Evolutionary conservation across 2,888 invertebrate species (phyloP).

Genomic region (Agonopterix arenella): DNA sequence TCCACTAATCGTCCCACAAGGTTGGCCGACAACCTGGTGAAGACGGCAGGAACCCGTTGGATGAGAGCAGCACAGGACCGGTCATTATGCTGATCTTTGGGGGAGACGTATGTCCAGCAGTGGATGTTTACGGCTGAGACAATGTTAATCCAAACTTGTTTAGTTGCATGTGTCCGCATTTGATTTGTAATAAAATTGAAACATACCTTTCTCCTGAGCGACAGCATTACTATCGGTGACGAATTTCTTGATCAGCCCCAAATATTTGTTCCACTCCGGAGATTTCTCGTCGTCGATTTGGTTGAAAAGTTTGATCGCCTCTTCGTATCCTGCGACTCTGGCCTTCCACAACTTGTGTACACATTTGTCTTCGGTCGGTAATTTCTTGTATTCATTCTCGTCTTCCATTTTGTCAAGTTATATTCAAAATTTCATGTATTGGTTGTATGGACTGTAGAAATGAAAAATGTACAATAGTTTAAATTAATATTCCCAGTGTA

Average conservation of each 20-base stretch:
- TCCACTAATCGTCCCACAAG: no score
- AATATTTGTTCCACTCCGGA: slow-evolving; percentile 94
- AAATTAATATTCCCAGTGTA: not conserved
- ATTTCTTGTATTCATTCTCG: slow-evolving; percentile 91
- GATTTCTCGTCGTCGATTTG: slow-evolving; percentile 95
- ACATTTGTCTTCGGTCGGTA: slow-evolving; percentile 93
- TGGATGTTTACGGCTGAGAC: not conserved
- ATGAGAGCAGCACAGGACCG: no score
- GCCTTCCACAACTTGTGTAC: slow-evolving; percentile 98
- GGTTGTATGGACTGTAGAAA: not conserved
- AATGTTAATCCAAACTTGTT: not conserved
- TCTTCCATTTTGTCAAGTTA: slow-evolving; percentile 81
- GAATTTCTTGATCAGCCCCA: slow-evolving; percentile 95
- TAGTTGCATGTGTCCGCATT: not conserved
- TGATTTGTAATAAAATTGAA: not conserved
- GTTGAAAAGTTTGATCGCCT: slow-evolving; percentile 91
- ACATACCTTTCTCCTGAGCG: slow-evolving; percentile 93
- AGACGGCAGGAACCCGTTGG: no score
- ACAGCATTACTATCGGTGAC: slow-evolving; percentile 95
- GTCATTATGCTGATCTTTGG: no score
- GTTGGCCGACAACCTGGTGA: not conserved
- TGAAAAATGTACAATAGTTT: not conserved
- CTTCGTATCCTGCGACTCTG: slow-evolving; percentile 94
- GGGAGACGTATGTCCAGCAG: no score
- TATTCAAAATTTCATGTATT: not conserved